A percentile compares a stretch with the other conserved stretches of the same genome.
Evolutionary conservation across 2,888 invertebrate species (phyloP).

Genomic region (Vanessa cardui): DNA sequence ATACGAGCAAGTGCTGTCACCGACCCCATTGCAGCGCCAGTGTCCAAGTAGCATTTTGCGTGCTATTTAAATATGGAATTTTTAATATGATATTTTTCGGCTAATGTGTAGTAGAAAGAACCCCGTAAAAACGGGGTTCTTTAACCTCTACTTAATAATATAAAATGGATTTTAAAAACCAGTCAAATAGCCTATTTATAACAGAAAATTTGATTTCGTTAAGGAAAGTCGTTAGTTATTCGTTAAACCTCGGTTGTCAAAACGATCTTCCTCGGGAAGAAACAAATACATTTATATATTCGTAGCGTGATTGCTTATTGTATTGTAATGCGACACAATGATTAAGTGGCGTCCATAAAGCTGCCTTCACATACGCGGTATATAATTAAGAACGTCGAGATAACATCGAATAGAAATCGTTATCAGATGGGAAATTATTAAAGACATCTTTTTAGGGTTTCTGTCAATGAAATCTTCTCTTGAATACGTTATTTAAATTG

Average conservation of each 20-base stretch:
- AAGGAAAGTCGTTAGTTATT: background rate
- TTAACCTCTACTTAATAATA: no score
- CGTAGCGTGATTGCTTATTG: slow-evolving; percentile 69
- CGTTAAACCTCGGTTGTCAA: background rate
- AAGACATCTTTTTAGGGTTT: background rate
- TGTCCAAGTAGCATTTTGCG: no score
- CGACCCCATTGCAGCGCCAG: no score
- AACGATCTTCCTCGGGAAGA: slow-evolving; percentile 13
- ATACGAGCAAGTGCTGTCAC: no score
- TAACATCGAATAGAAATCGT: slow-evolving; percentile 19
- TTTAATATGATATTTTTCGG: no score
- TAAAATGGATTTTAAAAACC: no score
- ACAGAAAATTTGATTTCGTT: background rate
- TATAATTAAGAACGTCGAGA: slow-evolving; percentile 29
- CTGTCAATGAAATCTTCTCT: background rate
- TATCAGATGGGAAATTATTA: slow-evolving; percentile 20
- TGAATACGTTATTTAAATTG: background rate
- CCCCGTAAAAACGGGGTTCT: no score
- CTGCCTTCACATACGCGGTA: slow-evolving; percentile 33
- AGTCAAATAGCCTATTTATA: background rate
- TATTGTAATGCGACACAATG: slow-evolving; percentile 65
- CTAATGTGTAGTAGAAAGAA: no score
- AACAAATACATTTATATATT: slow-evolving; percentile 45
- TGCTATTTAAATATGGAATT: no score
- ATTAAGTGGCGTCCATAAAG: slow-evolving; percentile 43